Evolutionary conservation across 2,113 vertebrate species (phyloP), one percentile per base, ranked within the genome.

Genomic region (Daphoenositta chrysoptera): DNA sequence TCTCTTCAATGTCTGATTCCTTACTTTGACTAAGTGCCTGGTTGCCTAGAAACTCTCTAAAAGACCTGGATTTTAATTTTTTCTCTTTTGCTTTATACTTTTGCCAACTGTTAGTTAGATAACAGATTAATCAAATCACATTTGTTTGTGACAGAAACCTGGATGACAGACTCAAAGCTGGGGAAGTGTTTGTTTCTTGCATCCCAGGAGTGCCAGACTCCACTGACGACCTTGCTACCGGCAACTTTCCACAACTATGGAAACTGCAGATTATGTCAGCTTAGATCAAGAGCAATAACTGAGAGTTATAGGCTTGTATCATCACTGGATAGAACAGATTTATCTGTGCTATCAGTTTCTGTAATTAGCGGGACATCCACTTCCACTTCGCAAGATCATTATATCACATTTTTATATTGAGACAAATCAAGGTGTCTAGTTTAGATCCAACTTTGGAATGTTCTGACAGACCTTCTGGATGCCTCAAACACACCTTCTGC

Each of bases 21-120:
- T 91, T 33, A 66, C 68, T 82, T 81, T 66, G 35, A 64, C 88
- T 37, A 80, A 87, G 60, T 90, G 89, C 44, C n/a, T 80, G 28
- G 92, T 96, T 97, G 95, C 95, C 90, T 96, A 84, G 96, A 94
- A 96, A 96, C 85, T 91, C 95, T 47, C 37, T 26, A 31, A 53
- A 89, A 83, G 42, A 83, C 60, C 30, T 83, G 56, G 39, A 71
- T 65, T 83, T 75, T 72, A 47, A 15, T 37, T 66, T n/a, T 57
- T 33, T 22, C 12, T 45, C 42, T 24, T 63, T 71, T 88, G 33
- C 54, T 54, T 23, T 37, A 24, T 51, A 6, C 81, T 75, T 77
- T 12, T 72, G 42, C 61, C 45, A 83, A 63, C 56, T 61, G 53
- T 81, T 93, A n/a, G 58, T 73, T 60, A 93, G 79, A 35, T 72